Base-by-base conservation (phyloP, 2,797 vertebrate species). In the Petrocephalus sullivani region DNA sequence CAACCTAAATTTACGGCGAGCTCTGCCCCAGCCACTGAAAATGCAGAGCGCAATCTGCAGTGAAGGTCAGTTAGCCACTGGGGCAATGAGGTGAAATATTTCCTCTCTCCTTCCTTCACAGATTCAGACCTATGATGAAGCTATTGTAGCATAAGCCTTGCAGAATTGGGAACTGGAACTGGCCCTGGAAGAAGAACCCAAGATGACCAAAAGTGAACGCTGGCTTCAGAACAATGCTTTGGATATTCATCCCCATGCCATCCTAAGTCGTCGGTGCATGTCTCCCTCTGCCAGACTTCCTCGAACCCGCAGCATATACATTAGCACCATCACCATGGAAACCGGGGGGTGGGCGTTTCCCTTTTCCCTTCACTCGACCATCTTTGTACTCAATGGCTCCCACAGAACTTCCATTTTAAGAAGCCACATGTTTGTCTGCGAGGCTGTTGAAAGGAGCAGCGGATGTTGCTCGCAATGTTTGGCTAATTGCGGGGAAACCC, bases 61-160 rank as follows among this genome's bases (percentile, higher is more conserved):
- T 92, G 92, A 94, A 93, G 93, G 93, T 94, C 91, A 91, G 88
- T 93, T 91, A 89, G 91, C 88, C 89, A 90, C 85, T 54, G 81
- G n/a, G 90, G 85, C 78, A 37, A 89, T 87, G 33, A 41, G 87
- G 88, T 89, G 85, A 23, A 87, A 91, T 57, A 86, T 85, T 87
- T 23, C 90, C 88, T 89, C 89, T 88, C 87, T 23, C 83, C 51
- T 41, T 23, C 83, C 51, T 41, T 33, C 54, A 7, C 23, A 41
- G 23, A 75, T 75, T 86, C 53, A 28, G 53, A 86, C 58, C 91
- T 87, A 49, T 0, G 2, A 88, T 81, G 41, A 83, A 86, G 49
- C 75, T 19, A 86, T 82, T 87, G 54, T 4, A 8, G 85, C 82
- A 88, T 85, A 46, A 89, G 91, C 85, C 33, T 46, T 88, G 90